Conservation (phyloP, 2,797 vertebrate species). For the Acropternis orthonyx region DNA sequence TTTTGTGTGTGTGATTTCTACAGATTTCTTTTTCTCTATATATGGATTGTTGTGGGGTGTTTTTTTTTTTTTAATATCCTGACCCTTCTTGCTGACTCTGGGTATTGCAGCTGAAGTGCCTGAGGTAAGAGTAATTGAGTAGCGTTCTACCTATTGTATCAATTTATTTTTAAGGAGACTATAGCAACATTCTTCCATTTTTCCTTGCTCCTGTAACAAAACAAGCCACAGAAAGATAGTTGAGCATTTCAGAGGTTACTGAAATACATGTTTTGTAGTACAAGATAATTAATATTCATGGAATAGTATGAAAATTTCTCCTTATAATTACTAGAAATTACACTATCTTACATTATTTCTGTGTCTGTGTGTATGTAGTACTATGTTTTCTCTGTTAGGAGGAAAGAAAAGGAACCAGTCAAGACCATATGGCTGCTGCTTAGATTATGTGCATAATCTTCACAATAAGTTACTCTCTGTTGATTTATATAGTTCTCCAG, state of each 20-base stretch:
- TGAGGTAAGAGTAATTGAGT: background rate
- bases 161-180: background rate
- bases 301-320: background rate
- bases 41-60: too few species aligned
- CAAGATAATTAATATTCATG: background rate
- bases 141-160: background rate
- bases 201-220: background rate
- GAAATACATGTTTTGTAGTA: background rate
- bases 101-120: background rate
- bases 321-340: background rate
- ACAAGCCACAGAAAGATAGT: background rate
- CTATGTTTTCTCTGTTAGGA: background rate
- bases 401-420: background rate
- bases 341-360: background rate
- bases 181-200: background rate
- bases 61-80: background rate
- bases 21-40: background rate
- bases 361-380: background rate
- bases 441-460: background rate
- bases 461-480: background rate
- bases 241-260: background rate
- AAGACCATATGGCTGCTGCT: background rate
- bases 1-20: background rate
- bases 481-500: background rate
- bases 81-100: background rate